phyloP scores from a whole-genome alignment of 2,113 vertebrate genomes.

The Ameiurus melas region DNA sequence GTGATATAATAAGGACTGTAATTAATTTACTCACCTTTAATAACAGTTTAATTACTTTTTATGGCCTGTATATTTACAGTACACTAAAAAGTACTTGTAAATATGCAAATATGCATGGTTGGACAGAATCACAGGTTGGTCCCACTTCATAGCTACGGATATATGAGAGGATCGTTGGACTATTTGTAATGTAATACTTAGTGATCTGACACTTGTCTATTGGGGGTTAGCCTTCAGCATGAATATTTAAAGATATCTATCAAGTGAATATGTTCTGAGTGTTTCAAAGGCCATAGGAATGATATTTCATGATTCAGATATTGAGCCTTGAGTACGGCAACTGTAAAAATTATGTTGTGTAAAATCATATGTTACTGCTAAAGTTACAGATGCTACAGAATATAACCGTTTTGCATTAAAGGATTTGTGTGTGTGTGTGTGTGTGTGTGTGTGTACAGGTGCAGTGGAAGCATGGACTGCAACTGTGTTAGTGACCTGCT shows the following conservation, averaged over 20 bases:
- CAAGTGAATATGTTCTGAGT: constrained; percentile 37
- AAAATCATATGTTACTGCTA: neutral
- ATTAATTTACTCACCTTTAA: neutral
- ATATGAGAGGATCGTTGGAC: constrained; percentile 21
- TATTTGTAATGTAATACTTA: constrained; percentile 44
- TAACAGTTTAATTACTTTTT: neutral
- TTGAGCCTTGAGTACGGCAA: neutral
- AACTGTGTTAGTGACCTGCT: constrained; percentile 91
- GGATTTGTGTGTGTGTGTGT: constrained; percentile 22
- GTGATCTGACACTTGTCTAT: constrained; percentile 40
- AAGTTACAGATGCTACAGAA: neutral
- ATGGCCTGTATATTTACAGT: neutral
- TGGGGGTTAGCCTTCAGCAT: constrained; percentile 32
- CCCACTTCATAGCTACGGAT: neutral
- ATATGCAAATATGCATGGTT: neutral
- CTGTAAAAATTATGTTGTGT: constrained; percentile 15
- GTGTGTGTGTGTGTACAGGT: constrained; percentile 61
- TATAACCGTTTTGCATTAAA: neutral
- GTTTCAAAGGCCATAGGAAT: constrained; percentile 33
- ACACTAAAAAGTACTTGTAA: neutral
- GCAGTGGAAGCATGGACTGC: constrained; percentile 84
- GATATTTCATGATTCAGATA: constrained; percentile 21
- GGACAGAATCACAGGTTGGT: neutral
- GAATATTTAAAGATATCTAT: constrained; percentile 37
- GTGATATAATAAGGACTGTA: neutral